These are phyloP conservation scores for Heliconius sara DNA, from an alignment of 2,888 invertebrate species.

Conservation along the genomic window DNA sequence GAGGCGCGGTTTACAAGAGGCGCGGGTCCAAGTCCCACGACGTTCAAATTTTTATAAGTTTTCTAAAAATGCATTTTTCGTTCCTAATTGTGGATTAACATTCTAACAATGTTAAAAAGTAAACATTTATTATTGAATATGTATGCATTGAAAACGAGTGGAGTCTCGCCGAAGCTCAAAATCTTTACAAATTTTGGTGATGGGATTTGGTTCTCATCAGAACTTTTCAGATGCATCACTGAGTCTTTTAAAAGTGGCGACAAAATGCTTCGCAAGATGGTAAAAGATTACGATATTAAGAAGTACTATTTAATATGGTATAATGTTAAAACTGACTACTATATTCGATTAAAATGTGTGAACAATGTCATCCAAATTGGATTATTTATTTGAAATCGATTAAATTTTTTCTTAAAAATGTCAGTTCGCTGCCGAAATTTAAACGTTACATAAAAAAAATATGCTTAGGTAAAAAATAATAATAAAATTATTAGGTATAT, in stretches of 20 bases:
- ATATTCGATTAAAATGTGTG: neutral
- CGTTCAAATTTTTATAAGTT: too few relatives aligned
- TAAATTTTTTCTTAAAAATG: conserved; percentile 44
- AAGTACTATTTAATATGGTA: neutral
- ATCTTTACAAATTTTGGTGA: neutral
- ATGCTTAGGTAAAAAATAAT: neutral
- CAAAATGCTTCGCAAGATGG: neutral
- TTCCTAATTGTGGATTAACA: too few relatives aligned
- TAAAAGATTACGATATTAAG: neutral
- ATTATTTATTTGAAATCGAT: conserved; percentile 34
- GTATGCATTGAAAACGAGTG: neutral
- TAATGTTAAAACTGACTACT: conserved; percentile 6
- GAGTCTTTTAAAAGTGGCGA: neutral
- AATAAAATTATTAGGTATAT: neutral
- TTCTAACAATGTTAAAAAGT: neutral
- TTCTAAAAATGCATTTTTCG: too few relatives aligned
- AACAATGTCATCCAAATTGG: conserved; percentile 6
- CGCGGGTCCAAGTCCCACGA: too few relatives aligned
- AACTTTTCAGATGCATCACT: neutral
- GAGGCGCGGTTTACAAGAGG: too few relatives aligned
- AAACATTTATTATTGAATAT: conserved; percentile 31
- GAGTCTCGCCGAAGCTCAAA: too few relatives aligned
- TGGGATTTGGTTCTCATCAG: neutral
- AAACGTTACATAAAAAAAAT: neutral
- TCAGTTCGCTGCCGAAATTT: conserved; percentile 41